Conservation (phyloP, 2,797 vertebrate species). For the Melanotaenia pygmaea region DNA sequence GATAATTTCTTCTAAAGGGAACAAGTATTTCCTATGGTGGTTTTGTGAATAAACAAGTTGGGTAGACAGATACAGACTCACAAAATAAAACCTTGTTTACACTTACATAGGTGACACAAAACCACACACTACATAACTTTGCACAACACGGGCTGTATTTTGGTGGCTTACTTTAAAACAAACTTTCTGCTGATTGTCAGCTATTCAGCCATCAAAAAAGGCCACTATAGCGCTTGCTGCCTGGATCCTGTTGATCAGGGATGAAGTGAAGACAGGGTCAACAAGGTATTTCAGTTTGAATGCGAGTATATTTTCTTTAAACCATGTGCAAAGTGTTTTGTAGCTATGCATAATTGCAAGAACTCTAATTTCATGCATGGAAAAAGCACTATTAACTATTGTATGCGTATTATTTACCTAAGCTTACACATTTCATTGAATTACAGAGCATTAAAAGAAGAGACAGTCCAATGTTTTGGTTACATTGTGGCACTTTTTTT, state of each 20-base stretch:
- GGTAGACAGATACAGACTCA: neutral
- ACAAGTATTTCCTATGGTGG: no score
- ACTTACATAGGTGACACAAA: neutral
- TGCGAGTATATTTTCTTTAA: constrained; percentile 1
- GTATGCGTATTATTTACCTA: neutral
- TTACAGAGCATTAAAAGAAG: neutral
- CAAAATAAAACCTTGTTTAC: neutral
- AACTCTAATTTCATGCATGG: neutral
- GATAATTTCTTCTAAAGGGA: no score
- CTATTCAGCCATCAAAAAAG: neutral
- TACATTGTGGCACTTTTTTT: neutral
- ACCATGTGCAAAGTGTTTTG: neutral
- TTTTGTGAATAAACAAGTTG: neutral
- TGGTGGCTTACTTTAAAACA: neutral
- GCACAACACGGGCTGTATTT: neutral
- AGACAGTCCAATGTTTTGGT: neutral
- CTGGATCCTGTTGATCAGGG: neutral
- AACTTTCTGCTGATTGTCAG: neutral
- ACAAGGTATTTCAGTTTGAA: neutral
- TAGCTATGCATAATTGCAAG: neutral
- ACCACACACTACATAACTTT: neutral
- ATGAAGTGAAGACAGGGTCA: neutral
- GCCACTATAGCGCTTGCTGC: neutral
- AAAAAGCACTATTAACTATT: neutral
- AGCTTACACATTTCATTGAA: neutral